Base-by-base conservation (phyloP, 2,888 invertebrate species). In the Rhodophaea formosa region DNA sequence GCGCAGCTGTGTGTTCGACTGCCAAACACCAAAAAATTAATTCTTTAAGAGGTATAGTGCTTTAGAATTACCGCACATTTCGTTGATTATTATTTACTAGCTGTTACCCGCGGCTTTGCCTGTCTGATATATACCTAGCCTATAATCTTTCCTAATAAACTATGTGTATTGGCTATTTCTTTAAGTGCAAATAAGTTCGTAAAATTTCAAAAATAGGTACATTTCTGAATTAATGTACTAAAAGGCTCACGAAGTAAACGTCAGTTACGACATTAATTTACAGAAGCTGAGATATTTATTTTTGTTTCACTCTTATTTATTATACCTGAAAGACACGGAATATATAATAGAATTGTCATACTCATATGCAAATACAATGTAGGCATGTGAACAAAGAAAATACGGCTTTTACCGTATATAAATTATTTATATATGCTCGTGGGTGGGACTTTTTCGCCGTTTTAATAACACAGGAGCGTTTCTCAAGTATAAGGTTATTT, bases 1-100 rank as follows among this genome's bases (percentile, higher is more conserved):
- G 64, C 95, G 94, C 29, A 95, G 94, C 79, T 97, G 97, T 74
- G 96, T 96, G 73, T 93, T 93, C 52, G 96, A 94, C 97, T 97
- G 88, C 43, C 77, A 78, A 64, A 23, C 23, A 23, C 23, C 23
- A 23, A 23, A 23, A 23, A 23, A 23, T 2, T 23, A 23, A 23
- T 23, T 23, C 23, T 3, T 3, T 23, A 23, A 23, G 5, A 23
- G 23, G 5, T 23, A 23, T 23, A 23, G 5, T 23, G 23, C 23
- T 3, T 23, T 23, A 3, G 2, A 23, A 23, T 23, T 23, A 23
- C 23, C 5, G 23, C n/a, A n/a, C n/a, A n/a, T n/a, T n/a, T n/a
- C n/a, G n/a, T n/a, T n/a, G n/a, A n/a, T n/a, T n/a, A n/a, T n/a
- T n/a, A n/a, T n/a, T n/a, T n/a, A n/a, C n/a, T n/a, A n/a, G n/a